Base-by-base conservation (phyloP, 2,888 invertebrate species). In the Acrobasis suavella region DNA sequence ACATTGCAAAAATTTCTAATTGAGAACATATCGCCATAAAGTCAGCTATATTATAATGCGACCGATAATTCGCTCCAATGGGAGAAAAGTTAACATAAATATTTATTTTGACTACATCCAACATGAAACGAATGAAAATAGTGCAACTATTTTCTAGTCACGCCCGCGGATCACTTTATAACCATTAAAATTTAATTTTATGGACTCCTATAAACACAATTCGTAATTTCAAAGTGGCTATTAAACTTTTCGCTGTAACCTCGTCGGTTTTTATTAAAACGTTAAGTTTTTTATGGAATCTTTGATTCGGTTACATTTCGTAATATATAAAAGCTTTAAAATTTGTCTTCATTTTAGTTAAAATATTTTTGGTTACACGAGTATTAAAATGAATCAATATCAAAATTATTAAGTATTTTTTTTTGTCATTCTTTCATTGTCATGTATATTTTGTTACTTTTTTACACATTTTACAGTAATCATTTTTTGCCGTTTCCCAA, bases 181-280 rank as follows among this genome's bases (percentile, higher is more conserved):
- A 67, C 74, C 70, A 77, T 75, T 68, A 73, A 75, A 73, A 77
- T 81, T 79, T 77, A 79, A 80, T 77, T 78, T 82, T 74, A 81
- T 77, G 64, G 65, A 66, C 66, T 64, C 70, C 74, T 73, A 74
- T 76, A 71, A 73, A 70, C 70, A 67, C 74, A 71, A 74, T 72
- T 69, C 68, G 64, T 67, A 71, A 69, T 77, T 72, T 60, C 42
- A 60, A 60, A 60, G 60, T 42, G 60, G 51, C 38, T 51, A 51
- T 60, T 54, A 54, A 37, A 54, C 38, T 54, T 54, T 54, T 38
- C 15, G 54, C 54, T 32, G 10, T 51, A 9, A 51, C 51, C 32
- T 10, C 51, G 22, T 9, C 38, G n/a, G 38, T 9, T 54, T 54
- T 54, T 38, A 54, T 54, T 54, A 9, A 37, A 54, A 54, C 54